These are phyloP conservation scores for Psittacus erithacus DNA, from an alignment of 2,113 vertebrate species.

Conservation along the genomic window DNA sequence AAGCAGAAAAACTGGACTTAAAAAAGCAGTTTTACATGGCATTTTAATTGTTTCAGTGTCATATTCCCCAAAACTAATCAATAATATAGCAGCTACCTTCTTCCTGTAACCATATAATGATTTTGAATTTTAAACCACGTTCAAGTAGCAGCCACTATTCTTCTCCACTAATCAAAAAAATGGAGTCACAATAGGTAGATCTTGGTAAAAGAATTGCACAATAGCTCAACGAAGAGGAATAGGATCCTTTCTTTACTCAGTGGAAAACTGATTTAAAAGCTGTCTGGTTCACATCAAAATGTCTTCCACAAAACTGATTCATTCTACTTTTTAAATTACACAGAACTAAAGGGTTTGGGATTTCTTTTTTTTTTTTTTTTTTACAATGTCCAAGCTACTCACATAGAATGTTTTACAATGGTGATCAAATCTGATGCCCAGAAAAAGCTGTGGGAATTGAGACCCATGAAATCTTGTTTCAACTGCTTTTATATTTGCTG, in stretches of 20 bases:
- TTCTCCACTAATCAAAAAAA: constrained; percentile 49
- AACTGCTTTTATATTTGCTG: constrained; percentile 71
- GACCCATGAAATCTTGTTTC: constrained; percentile 79
- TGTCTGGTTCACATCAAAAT: constrained; percentile 66
- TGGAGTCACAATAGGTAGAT: constrained; percentile 18
- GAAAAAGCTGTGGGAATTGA: constrained; percentile 77
- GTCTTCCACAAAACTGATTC: constrained; percentile 63
- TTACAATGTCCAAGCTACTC: constrained; percentile 25
- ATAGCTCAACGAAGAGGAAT: constrained; percentile 36
- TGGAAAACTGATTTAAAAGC: constrained; percentile 68
- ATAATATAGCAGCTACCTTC: constrained; percentile 20
- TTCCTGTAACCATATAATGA: constrained; percentile 36
- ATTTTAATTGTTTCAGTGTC: neutral
- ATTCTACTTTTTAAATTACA: constrained; percentile 70
- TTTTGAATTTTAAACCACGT: constrained; percentile 31
- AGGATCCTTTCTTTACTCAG: constrained; percentile 33
- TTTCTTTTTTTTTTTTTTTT: neutral
- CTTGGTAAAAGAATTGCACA: constrained; percentile 34
- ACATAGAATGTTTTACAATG: constrained; percentile 74
- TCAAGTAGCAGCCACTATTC: constrained; percentile 36
- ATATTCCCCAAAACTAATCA: constrained; percentile 34
- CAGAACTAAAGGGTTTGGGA: neutral
- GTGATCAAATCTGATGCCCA: constrained; percentile 72
- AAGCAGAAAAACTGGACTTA: neutral
- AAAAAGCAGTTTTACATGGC: neutral